A percentile compares a stretch with the other conserved stretches of the same genome.
Evolutionary conservation across 2,113 vertebrate genomes (phyloP).

Genomic region (Melanerpes formicivorus): DNA sequence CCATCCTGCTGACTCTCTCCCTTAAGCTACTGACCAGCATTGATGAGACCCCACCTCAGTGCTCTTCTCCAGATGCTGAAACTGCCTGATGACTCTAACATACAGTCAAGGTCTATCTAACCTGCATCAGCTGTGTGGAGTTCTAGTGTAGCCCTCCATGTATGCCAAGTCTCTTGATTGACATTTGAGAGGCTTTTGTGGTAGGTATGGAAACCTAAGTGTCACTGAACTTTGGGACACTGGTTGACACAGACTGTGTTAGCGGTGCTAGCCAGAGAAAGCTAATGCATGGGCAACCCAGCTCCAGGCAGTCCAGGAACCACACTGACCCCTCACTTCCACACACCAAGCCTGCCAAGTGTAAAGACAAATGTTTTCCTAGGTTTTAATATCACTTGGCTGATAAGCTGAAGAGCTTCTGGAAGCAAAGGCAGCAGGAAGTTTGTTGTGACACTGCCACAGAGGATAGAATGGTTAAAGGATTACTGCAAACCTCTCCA

Average conservation of each 20-base stretch:
- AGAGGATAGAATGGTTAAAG: not conserved
- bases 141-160: not conserved
- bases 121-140: not conserved
- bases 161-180: not conserved
- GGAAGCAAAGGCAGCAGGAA: not conserved
- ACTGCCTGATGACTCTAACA: not conserved
- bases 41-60: no score
- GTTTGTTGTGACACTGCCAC: not conserved
- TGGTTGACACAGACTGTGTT: not conserved
- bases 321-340: not conserved
- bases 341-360: not conserved
- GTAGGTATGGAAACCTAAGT: not conserved
- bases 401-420: not conserved
- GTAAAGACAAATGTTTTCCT: not conserved
- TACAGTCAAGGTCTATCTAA: not conserved
- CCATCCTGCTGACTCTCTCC: no score
- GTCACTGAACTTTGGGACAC: not conserved
- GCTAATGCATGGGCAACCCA: not conserved
- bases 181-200: not conserved
- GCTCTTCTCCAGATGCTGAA: not conserved
- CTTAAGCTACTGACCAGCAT: no score
- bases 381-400: not conserved
- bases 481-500: not conserved
- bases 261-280: not conserved
- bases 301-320: not conserved